A percentile compares a stretch with the other conserved stretches of the same genome.
These are phyloP conservation scores for Synanceia verrucosa DNA, from an alignment of 2,797 vertebrate genomes.

Conservation along the genomic window DNA sequence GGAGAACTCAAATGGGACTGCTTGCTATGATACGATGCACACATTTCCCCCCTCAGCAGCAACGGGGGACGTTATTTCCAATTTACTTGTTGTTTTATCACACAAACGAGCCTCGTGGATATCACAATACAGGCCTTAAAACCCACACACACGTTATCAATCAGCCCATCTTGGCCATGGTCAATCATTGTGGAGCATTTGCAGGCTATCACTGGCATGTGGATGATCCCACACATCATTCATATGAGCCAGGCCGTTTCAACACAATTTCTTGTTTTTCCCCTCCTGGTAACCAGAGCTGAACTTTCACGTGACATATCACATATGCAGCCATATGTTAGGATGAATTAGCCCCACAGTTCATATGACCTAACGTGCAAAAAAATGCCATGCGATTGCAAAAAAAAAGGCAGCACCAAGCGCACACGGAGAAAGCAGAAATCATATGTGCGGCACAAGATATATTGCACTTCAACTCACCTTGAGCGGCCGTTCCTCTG, in stretches of 20 bases:
- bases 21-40: constrained; percentile 63
- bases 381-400: constrained; percentile 40
- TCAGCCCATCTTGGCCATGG: constrained; percentile 26
- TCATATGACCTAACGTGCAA: constrained; percentile 42
- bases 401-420: constrained; percentile 33
- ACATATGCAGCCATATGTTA: constrained; percentile 70
- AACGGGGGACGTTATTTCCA: constrained; percentile 27
- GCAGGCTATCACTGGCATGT: constrained; percentile 17
- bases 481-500: constrained; percentile 96
- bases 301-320: constrained; percentile 74
- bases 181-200: constrained; percentile 22
- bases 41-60: constrained; percentile 22
- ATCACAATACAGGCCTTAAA: constrained; percentile 41
- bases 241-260: constrained; percentile 26
- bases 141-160: constrained; percentile 16
- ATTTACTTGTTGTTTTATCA: constrained; percentile 36
- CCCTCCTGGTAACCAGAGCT: constrained; percentile 41
- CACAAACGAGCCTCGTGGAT: constrained; percentile 20
- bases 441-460: constrained; percentile 62
- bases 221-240: constrained; percentile 31
- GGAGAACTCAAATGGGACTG: constrained; percentile 74
- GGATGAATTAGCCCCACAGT: constrained; percentile 58
- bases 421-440: constrained; percentile 43
- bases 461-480: constrained; percentile 93
- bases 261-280: constrained; percentile 23